These are phyloP conservation scores for Zalophus californianus DNA, from an alignment of 2,797 vertebrate species.

Conservation along the genomic window DNA sequence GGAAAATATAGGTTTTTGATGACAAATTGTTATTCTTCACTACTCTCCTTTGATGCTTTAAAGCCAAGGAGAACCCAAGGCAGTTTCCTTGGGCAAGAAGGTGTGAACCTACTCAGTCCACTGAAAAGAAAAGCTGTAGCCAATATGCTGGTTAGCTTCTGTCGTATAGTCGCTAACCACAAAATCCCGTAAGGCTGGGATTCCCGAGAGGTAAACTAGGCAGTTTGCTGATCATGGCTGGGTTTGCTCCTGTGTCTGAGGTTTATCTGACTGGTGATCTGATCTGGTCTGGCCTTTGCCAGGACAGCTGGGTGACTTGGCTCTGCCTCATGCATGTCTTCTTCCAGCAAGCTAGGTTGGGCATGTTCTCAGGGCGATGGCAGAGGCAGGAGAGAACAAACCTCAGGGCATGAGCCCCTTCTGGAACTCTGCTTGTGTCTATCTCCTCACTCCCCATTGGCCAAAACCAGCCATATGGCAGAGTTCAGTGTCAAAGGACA, in stretches of 20 bases:
- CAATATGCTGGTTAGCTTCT: neutral
- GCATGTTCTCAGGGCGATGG: neutral
- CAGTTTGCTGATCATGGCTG: neutral
- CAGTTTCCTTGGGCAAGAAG: neutral
- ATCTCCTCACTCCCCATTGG: neutral
- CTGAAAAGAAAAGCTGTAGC: neutral
- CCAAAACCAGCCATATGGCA: neutral
- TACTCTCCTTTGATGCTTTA: neutral
- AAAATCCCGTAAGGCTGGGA: neutral
- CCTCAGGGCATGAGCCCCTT: neutral
- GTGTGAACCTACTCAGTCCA: neutral
- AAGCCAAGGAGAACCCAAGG: neutral
- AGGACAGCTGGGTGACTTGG: neutral
- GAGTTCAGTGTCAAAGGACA: neutral
- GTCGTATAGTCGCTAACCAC: neutral
- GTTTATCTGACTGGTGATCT: neutral
- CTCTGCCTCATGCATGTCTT: neutral
- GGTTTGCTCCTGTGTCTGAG: neutral
- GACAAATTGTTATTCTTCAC: neutral
- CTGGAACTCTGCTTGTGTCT: neutral
- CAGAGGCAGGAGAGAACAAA: neutral
- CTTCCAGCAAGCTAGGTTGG: neutral
- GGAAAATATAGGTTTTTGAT: neutral
- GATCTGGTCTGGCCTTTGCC: neutral
- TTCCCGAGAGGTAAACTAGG: neutral